Conservation (phyloP, 2,797 vertebrate genomes). For the Gadopsis bispinosus region DNA sequence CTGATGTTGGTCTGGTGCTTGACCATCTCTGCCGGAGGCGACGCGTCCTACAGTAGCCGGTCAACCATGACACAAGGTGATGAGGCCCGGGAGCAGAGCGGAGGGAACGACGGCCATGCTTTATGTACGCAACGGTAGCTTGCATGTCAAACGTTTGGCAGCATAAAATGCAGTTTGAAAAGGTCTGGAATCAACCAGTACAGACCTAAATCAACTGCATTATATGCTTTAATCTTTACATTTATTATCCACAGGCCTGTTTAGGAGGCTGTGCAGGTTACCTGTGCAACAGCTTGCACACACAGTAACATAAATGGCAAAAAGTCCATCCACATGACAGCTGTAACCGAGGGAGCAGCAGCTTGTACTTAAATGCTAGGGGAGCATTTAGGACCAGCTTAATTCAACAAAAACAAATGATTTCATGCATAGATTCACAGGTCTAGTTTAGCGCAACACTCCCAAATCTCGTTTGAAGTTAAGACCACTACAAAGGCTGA, state of each 20-base stretch:
- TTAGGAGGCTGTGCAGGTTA: slow-evolving; percentile 38
- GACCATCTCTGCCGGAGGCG: slow-evolving; percentile 89
- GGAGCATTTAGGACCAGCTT: slow-evolving; percentile 61
- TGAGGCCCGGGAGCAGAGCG: slow-evolving; percentile 49
- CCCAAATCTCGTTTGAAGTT: slow-evolving; percentile 59
- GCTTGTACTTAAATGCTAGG: slow-evolving; percentile 63
- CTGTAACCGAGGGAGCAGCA: slow-evolving; percentile 27
- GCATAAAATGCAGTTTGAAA: slow-evolving; percentile 46
- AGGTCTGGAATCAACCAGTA: slow-evolving; percentile 10
- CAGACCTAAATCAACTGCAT: slow-evolving; percentile 39
- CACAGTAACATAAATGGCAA: slow-evolving; percentile 33
- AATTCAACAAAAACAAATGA: slow-evolving; percentile 14
- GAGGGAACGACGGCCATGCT: slow-evolving; percentile 68
- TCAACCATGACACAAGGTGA: slow-evolving; percentile 76
- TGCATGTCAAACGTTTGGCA: slow-evolving; percentile 35
- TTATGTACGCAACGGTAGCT: slow-evolving; percentile 54
- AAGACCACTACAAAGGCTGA: slow-evolving; percentile 18
- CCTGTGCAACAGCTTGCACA: slow-evolving; percentile 37
- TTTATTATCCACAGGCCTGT: slow-evolving; percentile 20
- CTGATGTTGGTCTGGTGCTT: slow-evolving; percentile 96
- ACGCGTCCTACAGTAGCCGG: slow-evolving; percentile 86
- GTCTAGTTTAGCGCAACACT: slow-evolving; percentile 65
- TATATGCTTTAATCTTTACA: background rate
- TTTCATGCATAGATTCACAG: slow-evolving; percentile 60
- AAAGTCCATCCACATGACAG: slow-evolving; percentile 20